phyloP scores from a whole-genome alignment of 2,113 vertebrate species.

The Scartelaos histophorus region DNA sequence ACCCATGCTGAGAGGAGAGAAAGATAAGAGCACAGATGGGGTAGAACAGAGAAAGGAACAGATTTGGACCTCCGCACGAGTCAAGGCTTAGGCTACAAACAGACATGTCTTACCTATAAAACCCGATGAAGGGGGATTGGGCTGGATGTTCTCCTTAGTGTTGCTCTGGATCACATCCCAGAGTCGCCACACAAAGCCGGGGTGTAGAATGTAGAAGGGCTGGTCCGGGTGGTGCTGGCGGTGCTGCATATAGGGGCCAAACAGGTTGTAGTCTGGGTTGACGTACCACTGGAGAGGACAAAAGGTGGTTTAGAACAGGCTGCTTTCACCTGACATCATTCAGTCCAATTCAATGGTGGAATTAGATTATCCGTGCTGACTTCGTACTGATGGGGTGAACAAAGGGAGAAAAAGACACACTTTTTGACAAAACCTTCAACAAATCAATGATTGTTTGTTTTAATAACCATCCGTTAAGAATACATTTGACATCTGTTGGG shows the following conservation, averaged over 20 bases:
- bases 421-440: no score
- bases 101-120: constrained; percentile 86
- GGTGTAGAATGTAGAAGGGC: constrained; percentile 96
- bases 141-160: constrained; percentile 95
- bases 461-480: no score
- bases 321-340: no score
- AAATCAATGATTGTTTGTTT: no score
- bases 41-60: constrained; percentile 7
- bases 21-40: constrained; percentile 41
- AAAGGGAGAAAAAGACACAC: no score
- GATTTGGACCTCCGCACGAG: neutral
- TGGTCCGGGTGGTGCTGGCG: constrained; percentile 86
- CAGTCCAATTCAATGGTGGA: no score
- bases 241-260: constrained; percentile 88
- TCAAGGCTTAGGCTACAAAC: neutral
- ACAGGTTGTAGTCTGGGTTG: constrained; percentile 96
- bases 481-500: no score
- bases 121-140: constrained; percentile 96
- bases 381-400: no score
- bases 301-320: neutral
- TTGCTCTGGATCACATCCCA: constrained; percentile 98
- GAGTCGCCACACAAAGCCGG: constrained; percentile 93
- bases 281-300: constrained; percentile 86
- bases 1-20: constrained; percentile 1
- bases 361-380: no score